Evolutionary conservation across 30 jellyfish, hydroid and myxozoan species (phyloP), one percentile per base, ranked within the genome.

Genomic region (Calvadosia cruxmelitensis): DNA sequence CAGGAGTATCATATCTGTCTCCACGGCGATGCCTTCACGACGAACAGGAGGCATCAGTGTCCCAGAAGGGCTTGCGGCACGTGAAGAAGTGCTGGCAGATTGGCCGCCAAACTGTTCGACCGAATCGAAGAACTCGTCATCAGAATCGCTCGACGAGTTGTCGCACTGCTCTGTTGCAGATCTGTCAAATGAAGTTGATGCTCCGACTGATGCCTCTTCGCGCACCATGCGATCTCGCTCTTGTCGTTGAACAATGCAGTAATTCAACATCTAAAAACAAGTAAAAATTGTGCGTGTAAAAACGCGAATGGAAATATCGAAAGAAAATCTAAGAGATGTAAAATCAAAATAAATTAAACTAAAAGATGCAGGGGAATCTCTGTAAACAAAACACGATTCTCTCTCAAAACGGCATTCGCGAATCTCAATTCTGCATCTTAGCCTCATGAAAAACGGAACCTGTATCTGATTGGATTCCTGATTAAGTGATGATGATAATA

Each of bases 61-160:
- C 27, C 83, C 92, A 1, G 81, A 66, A 32, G 92, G 83, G 25
- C 92, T 78, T 0, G 34, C 68, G 34, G 34, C 42, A 29, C 25
- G 76, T 1, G 66, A 34, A 29, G 24, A 52, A 35, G 52, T 25
- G 34, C 52, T 74, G 72, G 52, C 24, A 29, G 71, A 63, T 62
- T 15, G 35, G 31, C 34, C 52, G 23, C 53, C 68, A 23, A 73
- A 79, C 50, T 81, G 90, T 66, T 86, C 96, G 2, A 68, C 78
- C 1, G 94, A 92, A 66, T 86, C 96, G 34, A 79, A 86, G 63
- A 86, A 86, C 62, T 86, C 96, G 27, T 86, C 96, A 2, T 86
- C 96, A 51, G 93, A 76, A 10, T 80, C 94, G 67, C 64, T 29
- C 34, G 27, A 63, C 31, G 72, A 31, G 29, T 42, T 12, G 33